A percentile compares a stretch with the other conserved stretches of the same genome.
Conservation (phyloP, 37 sponge, comb jelly and placozoan species). For the Ianthella basta region DNA sequence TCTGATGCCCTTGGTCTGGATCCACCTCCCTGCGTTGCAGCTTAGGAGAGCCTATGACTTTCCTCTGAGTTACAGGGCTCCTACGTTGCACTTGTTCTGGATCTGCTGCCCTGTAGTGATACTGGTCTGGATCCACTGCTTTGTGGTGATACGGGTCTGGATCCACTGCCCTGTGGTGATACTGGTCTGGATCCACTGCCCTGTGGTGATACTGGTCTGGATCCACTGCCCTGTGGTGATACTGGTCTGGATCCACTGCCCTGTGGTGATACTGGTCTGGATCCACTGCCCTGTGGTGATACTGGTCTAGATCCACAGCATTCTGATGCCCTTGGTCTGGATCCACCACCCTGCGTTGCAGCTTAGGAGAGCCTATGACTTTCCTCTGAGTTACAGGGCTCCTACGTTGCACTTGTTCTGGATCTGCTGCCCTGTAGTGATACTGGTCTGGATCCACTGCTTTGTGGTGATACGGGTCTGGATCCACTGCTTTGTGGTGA, state of each 20-base stretch:
- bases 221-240: neutral
- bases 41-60: no score
- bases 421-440: neutral
- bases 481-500: neutral
- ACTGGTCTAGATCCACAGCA: conserved; percentile 18
- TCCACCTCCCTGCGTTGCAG: no score
- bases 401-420: neutral
- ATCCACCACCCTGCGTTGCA: neutral
- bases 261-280: neutral
- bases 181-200: conserved; percentile 1
- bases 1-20: no score
- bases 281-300: neutral
- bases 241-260: conserved; percentile 1
- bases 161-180: conserved; percentile 21
- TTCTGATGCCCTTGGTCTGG: neutral
- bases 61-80: no score
- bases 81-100: no score
- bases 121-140: no score
- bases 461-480: neutral
- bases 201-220: neutral
- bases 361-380: no score
- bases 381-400: no score
- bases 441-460: neutral
- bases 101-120: neutral
- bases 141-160: neutral